Conservation (phyloP, 1,140 invertebrate species). For the Drosophila parvula region DNA sequence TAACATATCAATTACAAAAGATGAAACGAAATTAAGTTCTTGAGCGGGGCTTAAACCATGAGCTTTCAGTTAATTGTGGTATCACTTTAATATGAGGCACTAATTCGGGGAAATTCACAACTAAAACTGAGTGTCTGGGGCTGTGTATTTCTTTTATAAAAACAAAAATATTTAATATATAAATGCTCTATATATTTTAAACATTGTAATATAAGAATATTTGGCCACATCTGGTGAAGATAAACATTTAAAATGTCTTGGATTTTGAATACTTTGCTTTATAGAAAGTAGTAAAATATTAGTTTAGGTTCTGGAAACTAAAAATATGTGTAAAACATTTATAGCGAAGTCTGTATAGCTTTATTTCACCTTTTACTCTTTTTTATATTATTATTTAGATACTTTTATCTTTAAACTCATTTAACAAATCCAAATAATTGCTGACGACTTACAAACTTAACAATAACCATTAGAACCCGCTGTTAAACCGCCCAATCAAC, state of each 20-base stretch:
- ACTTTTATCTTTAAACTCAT: not conserved
- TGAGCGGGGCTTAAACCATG: slow-evolving; percentile 1
- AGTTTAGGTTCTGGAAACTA: not conserved
- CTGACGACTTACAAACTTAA: not conserved
- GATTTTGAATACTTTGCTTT: no score
- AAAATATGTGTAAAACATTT: no score
- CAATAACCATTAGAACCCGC: not conserved
- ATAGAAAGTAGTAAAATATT: not conserved
- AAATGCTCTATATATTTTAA: not conserved
- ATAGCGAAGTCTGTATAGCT: not conserved
- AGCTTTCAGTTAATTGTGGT: slow-evolving; percentile 28
- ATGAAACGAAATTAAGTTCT: slow-evolving; percentile 41
- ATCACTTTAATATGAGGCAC: slow-evolving; percentile 18
- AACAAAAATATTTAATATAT: no score
- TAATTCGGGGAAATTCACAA: slow-evolving; percentile 1
- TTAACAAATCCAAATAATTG: not conserved
- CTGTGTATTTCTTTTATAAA: not conserved
- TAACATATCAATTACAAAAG: slow-evolving; percentile 65
- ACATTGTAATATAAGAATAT: no score
- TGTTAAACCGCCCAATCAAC: slow-evolving; percentile 20
- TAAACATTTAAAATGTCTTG: no score
- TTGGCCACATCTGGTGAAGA: not conserved
- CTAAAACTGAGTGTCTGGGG: not conserved
- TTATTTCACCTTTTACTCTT: not conserved
- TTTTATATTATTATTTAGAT: not conserved